These are phyloP conservation scores for Pelochelys cantorii DNA, from an alignment of 2,797 vertebrate genomes.

Conservation along the genomic window DNA sequence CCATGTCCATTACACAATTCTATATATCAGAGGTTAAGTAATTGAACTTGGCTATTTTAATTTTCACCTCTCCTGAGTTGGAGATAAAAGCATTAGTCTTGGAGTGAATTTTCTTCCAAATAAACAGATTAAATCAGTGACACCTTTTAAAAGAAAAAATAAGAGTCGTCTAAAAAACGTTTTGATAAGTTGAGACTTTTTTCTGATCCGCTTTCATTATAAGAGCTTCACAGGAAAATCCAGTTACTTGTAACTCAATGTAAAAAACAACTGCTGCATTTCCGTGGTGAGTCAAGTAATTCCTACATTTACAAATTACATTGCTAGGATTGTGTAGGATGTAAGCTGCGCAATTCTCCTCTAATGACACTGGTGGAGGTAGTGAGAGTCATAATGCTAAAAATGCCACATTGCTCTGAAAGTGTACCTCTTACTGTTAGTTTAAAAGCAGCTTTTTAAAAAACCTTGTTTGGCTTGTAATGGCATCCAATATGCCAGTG, in stretches of 20 bases:
- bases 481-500: slow-evolving; percentile 1
- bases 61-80: slow-evolving; percentile 49
- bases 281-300: neutral
- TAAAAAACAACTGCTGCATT: neutral
- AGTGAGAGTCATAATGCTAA: neutral
- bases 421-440: accelerated
- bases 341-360: neutral
- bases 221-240: neutral
- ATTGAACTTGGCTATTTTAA: slow-evolving; percentile 63
- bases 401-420: neutral
- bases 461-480: neutral
- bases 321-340: neutral
- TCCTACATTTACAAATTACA: neutral
- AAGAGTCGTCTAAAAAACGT: slow-evolving; percentile 52
- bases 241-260: neutral
- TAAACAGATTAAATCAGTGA: slow-evolving; percentile 65
- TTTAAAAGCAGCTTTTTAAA: neutral
- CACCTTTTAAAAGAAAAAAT: slow-evolving; percentile 54
- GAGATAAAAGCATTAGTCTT: slow-evolving; percentile 47
- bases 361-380: neutral
- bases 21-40: slow-evolving; percentile 30
- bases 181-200: slow-evolving; percentile 40
- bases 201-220: neutral
- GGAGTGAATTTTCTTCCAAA: slow-evolving; percentile 62
- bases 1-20: slow-evolving; percentile 37